phyloP scores from a whole-genome alignment of 2,113 vertebrate species.

The Pipa parva region DNA sequence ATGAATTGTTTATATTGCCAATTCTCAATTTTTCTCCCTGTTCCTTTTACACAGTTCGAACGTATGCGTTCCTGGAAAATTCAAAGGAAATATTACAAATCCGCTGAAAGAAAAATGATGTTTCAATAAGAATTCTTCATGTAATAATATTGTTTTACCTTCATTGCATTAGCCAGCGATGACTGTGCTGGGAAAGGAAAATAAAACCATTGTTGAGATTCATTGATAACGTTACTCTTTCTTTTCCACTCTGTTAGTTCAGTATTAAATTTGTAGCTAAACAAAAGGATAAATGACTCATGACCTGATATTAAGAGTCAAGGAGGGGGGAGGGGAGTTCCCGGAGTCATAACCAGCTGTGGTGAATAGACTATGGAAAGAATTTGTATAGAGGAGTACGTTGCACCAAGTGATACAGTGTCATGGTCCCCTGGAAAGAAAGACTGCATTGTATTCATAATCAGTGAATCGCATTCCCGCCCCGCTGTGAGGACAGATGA shows the following conservation, averaged over 20 bases:
- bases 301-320: conserved; percentile 48
- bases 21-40: too few species aligned
- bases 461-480: conserved; percentile 41
- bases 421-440: conserved; percentile 46
- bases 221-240: conserved; percentile 29
- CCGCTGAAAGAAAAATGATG: background rate
- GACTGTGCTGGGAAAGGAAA: background rate
- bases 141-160: background rate
- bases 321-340: conserved; percentile 41
- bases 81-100: too few species aligned
- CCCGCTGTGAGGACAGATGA: conserved; percentile 50
- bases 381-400: conserved; percentile 44
- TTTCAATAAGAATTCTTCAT: background rate
- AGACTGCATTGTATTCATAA: conserved; percentile 49
- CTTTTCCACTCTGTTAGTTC: conserved; percentile 59
- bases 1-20: too few species aligned
- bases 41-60: too few species aligned
- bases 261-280: conserved; percentile 51
- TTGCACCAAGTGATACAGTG: conserved; percentile 46
- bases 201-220: conserved; percentile 13
- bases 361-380: conserved; percentile 52
- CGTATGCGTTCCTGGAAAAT: too few species aligned
- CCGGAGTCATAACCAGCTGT: conserved; percentile 40
- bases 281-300: conserved; percentile 51
- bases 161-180: background rate